Base-by-base conservation (phyloP, 2,797 vertebrate species). In the Lacerta agilis region DNA sequence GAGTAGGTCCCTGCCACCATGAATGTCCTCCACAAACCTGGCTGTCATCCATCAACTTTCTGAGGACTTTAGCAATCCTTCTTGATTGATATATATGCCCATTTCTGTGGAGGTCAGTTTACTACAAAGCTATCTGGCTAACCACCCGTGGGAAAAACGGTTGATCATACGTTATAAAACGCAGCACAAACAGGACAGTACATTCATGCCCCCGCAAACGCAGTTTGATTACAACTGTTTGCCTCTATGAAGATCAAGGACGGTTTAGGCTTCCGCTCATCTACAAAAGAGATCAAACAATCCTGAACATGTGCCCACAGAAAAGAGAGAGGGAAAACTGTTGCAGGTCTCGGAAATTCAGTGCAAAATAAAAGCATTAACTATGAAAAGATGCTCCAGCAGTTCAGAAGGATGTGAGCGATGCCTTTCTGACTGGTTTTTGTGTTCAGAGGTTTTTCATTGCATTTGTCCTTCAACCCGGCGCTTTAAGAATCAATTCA, bases 401-500 rank as follows among this genome's bases (percentile, higher is more conserved):
- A 55, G 15, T 66, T 82, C 79, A 86, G 49, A 80, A 23, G 8
- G 27, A 29, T 0, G 0, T 33, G 5, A 80, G 18, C 7, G 78
- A 23, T 43, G 4, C n/a, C 43, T 36, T 83, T 81, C n/a, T 49
- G 49, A 33, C 13, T n/a, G 25, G 73, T 43, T 80, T 85, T 76
- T 86, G 25, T 17, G 10, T n/a, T 85, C 36, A 38, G 82, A 81
- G 10, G 2, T 87, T 71, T 93, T 69, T 38, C 29, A 58, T 82
- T 87, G 66, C 45, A 6, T 36, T n/a, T 0, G 5, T 86, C 83
- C 76, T 87, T 91, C 79, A 27, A 82, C 20, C 5, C 25, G 41
- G 1, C n/a, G 69, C 69, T 45, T 93, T 87, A 80, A 76, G 86
- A 80, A 86, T 86, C 85, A 67, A 73, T 88, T 84, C 82, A 1